Base-by-base conservation (phyloP, 1,140 invertebrate species). In the Neodiprion lecontei region DNA sequence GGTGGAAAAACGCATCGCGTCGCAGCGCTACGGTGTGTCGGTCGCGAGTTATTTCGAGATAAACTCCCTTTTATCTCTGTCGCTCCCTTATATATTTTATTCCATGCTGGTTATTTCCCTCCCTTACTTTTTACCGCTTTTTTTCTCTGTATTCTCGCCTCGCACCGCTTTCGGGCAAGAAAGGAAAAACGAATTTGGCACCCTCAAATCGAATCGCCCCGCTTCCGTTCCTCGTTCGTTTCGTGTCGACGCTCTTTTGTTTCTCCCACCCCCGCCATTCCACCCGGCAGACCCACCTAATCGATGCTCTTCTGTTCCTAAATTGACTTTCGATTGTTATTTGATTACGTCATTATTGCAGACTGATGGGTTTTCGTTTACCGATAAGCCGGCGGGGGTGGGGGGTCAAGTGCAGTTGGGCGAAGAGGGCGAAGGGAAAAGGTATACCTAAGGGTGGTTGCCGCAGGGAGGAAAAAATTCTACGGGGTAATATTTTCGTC, bases 11-110 rank as follows among this genome's bases (percentile, higher is more conserved):
- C 50, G 75, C 70, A 79, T 69, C 72, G 74, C 73, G 70, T 73
- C 70, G 48, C 70, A 48, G 49, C 23, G 67, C 71, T 48, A 72
- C 69, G 67, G 72, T 53, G 68, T 69, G 70, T 73, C 65, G 69
- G 21, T 14, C 75, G 74, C 49, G 66, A 75, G 84, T 82, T 86
- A 86, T 86, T 86, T 81, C 82, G 81, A 88, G 87, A 88, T 88
- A 88, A 88, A 88, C 85, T 85, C 81, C 80, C 53, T 81, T 87
- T 87, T 88, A 88, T 88, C 87, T 83, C 40, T 69, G 67, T 23
- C 21, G 21, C 67, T 69, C 67, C 23, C 21, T 47, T 69, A 40
- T 40, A 40, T 40, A 47, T 69, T 69, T 69, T 69, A 69, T 21
- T 7, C 5, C 12, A 14, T 14, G 17, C 61, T 14, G 12, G 12